These are phyloP conservation scores for Pogonophryne albipinna DNA, from an alignment of 2,797 vertebrate genomes.

Conservation along the genomic window DNA sequence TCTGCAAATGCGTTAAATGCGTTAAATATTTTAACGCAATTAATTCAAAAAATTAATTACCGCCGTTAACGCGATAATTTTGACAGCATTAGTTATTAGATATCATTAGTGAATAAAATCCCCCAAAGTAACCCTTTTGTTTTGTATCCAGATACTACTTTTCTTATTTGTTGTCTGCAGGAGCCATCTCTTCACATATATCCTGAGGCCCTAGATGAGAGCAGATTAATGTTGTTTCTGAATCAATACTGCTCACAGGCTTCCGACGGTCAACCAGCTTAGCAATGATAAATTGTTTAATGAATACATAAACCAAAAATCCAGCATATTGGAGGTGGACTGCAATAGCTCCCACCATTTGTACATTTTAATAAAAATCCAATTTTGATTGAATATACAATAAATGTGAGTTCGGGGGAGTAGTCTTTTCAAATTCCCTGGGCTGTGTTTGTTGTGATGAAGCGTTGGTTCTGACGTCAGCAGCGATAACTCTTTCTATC, in stretches of 20 bases:
- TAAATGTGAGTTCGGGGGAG: neutral
- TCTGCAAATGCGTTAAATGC: too few species aligned
- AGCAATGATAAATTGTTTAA: constrained; percentile 22
- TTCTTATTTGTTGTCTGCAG: neutral
- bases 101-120: too few species aligned
- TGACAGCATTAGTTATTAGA: too few species aligned
- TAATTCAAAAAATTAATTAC: too few species aligned
- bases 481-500: constrained; percentile 46
- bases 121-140: too few species aligned
- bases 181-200: neutral
- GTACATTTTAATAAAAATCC: constrained; percentile 13
- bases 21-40: too few species aligned
- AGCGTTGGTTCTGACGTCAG: constrained; percentile 52
- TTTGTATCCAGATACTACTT: too few species aligned
- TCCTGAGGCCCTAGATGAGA: neutral
- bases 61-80: too few species aligned
- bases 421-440: neutral
- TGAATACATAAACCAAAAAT: constrained; percentile 2
- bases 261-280: neutral
- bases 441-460: constrained; percentile 45
- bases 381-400: neutral
- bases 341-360: neutral
- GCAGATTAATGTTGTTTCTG: constrained; percentile 5
- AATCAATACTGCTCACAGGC: constrained; percentile 11
- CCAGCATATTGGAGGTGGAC: neutral